Evolutionary conservation across 2,888 invertebrate species (phyloP), one percentile per base, ranked within the genome.

Genomic region (Netelia virgata): DNA sequence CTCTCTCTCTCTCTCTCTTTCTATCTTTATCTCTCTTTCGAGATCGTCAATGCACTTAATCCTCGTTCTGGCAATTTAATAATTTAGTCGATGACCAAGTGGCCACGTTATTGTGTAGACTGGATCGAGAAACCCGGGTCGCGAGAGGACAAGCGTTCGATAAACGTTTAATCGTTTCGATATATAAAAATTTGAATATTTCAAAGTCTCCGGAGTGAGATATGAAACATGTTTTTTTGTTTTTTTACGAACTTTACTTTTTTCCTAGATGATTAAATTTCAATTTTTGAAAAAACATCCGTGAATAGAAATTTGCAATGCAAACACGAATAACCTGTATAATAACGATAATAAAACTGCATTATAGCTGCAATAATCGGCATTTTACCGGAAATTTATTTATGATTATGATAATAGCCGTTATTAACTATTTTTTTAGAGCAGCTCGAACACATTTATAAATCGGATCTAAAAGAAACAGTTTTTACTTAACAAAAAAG

Each of bases 61-160:
- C 57, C 43, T 43, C 55, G 43, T 11, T 41, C 36, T 14, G 79
- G 28, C 74, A 80, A 80, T 74, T 74, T 20, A 61, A 61, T 80
- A 57, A 74, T 74, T 80, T 23, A 61, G 59, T 50, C 28, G 68
- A 80, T 53, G 61, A 43, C 11, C 28, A 36, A 70, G 18, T 55
- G 1, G 36, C 23, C 9, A 53, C 20, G 1, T 16, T 55, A 5
- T 9, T 53, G 36, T 36, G 53, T 10, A 28, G 11, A 36, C 16
- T 23, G 11, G 3, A 16, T 36, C 11, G 6, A 28, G 1, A 16
- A 70, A 5, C 36, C 36, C 16, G 3, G 28, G 11, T 47, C 10
- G 55, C 16, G 11, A 36, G 6, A 43, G 18, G 16, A 11, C 36
- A n/a, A 11, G 57, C 16, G 28, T 57, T 57, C 36, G 41, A 59